These are phyloP conservation scores for Phrynosoma blainvillii DNA, from an alignment of 2,113 vertebrate genomes.

Conservation along the genomic window DNA sequence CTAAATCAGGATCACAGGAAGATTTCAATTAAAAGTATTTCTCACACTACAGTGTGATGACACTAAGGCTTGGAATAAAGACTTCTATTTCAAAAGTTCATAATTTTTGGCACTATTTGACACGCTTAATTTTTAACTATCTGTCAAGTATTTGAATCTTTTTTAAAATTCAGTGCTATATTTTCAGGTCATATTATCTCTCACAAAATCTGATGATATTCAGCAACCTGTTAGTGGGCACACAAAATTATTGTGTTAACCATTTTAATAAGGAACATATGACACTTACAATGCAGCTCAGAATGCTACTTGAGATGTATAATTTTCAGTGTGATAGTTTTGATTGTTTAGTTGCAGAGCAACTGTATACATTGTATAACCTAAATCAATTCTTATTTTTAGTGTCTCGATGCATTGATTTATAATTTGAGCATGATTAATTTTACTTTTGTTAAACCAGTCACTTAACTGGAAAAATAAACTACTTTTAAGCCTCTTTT, in stretches of 20 bases:
- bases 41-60: constrained; percentile 45
- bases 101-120: constrained; percentile 46
- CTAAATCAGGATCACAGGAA: constrained; percentile 39
- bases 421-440: constrained; percentile 81
- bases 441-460: constrained; percentile 79
- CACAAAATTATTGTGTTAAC: constrained; percentile 64
- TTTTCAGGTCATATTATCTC: constrained; percentile 54
- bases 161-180: background rate
- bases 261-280: constrained; percentile 64
- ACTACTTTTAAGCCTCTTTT: constrained; percentile 78
- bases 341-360: constrained; percentile 90
- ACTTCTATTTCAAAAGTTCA: constrained; percentile 34
- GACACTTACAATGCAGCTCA: constrained; percentile 61
- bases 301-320: constrained; percentile 76
- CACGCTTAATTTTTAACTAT: constrained; percentile 58
- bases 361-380: constrained; percentile 89
- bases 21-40: constrained; percentile 35
- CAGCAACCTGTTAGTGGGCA: constrained; percentile 41
- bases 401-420: constrained; percentile 83
- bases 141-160: constrained; percentile 41
- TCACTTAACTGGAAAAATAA: constrained; percentile 87
- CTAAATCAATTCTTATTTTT: constrained; percentile 82
- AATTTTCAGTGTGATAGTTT: constrained; percentile 78
- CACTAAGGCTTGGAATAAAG: constrained; percentile 1
- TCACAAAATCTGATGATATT: constrained; percentile 46